These are phyloP conservation scores for Enteromius treurensis DNA, from an alignment of 2,797 vertebrate species.

Conservation along the genomic window DNA sequence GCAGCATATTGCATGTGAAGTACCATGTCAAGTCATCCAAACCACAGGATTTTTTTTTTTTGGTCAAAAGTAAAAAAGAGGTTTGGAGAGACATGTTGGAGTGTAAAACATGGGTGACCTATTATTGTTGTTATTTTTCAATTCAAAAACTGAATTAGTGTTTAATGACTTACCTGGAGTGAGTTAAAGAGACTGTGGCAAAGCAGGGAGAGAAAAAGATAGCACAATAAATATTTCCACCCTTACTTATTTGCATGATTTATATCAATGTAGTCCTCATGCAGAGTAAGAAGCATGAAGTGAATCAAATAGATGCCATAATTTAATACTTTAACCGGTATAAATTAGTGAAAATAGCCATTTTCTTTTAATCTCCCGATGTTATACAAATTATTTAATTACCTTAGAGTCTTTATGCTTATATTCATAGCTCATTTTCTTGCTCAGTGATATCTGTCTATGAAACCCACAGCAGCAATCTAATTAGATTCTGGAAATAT, in stretches of 20 bases:
- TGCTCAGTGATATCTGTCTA: neutral
- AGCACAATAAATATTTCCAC: too few species aligned
- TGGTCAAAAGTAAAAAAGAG: neutral
- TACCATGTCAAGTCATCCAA: conserved; percentile 9
- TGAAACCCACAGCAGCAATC: conserved; percentile 2
- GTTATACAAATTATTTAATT: neutral
- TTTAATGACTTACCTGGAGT: neutral
- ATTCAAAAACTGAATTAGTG: too few species aligned
- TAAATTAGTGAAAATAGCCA: neutral
- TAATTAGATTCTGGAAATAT: conserved; percentile 12
- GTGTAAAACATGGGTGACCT: neutral
- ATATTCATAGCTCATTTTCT: neutral
- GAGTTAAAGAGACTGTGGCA: neutral
- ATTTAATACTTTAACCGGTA: neutral
- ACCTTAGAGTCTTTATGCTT: neutral
- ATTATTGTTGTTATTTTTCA: neutral
- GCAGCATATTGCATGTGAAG: conserved; percentile 13
- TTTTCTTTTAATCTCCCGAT: neutral
- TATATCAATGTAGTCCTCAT: neutral
- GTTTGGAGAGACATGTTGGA: neutral
- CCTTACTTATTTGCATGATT: conserved; percentile 1
- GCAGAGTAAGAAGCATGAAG: neutral
- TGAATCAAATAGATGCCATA: neutral
- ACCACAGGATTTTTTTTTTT: neutral
- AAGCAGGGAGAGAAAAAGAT: neutral